These are phyloP conservation scores for Protomyctophum bolini DNA, from an alignment of 2,113 vertebrate genomes.

Conservation along the genomic window DNA sequence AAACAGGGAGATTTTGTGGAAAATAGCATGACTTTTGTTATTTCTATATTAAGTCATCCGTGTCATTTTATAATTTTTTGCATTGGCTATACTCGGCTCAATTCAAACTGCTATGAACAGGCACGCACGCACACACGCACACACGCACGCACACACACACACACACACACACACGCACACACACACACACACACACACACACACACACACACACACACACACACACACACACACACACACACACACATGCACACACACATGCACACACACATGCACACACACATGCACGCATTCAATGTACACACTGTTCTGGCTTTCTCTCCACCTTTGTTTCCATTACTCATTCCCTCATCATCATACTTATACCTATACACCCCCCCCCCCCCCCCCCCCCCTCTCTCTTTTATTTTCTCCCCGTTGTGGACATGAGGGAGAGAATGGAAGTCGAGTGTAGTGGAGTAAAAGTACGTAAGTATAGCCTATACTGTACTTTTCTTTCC, in stretches of 20 bases:
- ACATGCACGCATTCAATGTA: slow-evolving; percentile 33
- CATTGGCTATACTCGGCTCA: too few species aligned
- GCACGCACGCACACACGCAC: slow-evolving; percentile 4
- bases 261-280: slow-evolving; percentile 18
- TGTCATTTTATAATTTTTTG: too few species aligned
- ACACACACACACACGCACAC: background rate
- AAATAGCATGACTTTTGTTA: too few species aligned
- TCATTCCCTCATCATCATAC: background rate
- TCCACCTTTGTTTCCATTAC: slow-evolving; percentile 19
- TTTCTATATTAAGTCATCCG: too few species aligned
- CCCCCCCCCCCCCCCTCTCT: slow-evolving; percentile 16
- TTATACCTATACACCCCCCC: slow-evolving; percentile 2
- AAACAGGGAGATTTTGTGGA: too few species aligned
- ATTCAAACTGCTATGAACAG: too few species aligned
- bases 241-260: slow-evolving; percentile 14
- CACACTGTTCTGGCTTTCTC: slow-evolving; percentile 5
- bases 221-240: slow-evolving; percentile 20
- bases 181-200: slow-evolving; percentile 10
- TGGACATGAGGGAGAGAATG: slow-evolving; percentile 28
- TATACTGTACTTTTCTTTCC: too few species aligned
- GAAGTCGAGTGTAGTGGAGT: slow-evolving; percentile 19
- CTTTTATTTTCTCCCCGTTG: slow-evolving; percentile 2
- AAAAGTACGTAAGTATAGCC: too few species aligned
- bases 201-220: slow-evolving; percentile 39
- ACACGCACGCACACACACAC: background rate